A percentile compares a stretch with the other conserved stretches of the same genome.
phyloP scores from a whole-genome alignment of 2,888 invertebrate genomes.

The Plebejus argus region DNA sequence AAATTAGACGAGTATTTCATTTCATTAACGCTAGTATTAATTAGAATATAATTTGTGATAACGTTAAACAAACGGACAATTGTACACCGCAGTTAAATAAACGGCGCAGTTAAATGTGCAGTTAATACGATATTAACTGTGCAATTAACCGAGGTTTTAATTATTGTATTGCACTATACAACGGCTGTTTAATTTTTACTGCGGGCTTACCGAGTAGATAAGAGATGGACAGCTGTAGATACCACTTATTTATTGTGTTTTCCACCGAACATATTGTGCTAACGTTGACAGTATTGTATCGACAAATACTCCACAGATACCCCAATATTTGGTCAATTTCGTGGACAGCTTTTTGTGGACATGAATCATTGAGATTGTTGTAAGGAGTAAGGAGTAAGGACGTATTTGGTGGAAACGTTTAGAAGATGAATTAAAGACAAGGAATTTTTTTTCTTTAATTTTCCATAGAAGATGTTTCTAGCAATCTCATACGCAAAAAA shows the following conservation, averaged over 20 bases:
- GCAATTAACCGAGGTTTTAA: conserved; percentile 34
- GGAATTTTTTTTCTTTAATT: too few species aligned
- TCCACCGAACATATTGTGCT: neutral
- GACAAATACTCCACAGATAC: neutral
- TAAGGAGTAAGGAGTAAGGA: neutral
- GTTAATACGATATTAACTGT: conserved; percentile 35
- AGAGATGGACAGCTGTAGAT: conserved; percentile 24
- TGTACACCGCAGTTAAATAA: conserved; percentile 30
- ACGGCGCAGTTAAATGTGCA: conserved; percentile 33
- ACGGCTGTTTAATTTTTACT: conserved; percentile 28
- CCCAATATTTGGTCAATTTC: neutral
- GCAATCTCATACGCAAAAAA: too few species aligned
- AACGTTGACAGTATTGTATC: conserved; percentile 15
- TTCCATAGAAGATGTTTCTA: too few species aligned
- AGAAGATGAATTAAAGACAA: too few species aligned
- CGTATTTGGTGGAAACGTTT: too few species aligned
- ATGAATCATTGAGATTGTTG: neutral
- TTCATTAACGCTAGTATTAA: conserved; percentile 20
- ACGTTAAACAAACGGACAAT: conserved; percentile 33
- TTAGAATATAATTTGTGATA: conserved; percentile 25
- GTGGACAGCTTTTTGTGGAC: neutral
- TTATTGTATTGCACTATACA: conserved; percentile 32
- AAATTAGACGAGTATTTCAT: conserved; percentile 8
- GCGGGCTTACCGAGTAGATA: conserved; percentile 27
- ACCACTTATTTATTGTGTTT: conserved; percentile 6